Base-by-base conservation (phyloP, 2,113 vertebrate genomes). In the Chionomys nivalis region DNA sequence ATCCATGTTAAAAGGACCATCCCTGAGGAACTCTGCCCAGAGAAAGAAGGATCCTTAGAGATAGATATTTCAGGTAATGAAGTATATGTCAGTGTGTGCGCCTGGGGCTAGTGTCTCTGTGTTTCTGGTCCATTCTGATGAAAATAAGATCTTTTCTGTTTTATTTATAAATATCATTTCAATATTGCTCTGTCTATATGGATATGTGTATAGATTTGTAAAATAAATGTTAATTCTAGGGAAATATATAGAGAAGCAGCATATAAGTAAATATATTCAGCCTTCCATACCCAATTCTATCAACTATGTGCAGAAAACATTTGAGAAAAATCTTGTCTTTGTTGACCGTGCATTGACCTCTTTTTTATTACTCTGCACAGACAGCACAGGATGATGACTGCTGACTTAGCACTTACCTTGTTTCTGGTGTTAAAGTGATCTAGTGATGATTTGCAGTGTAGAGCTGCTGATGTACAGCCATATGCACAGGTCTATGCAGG, bases 1-100 rank as follows among this genome's bases (percentile, higher is more conserved):
- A 97, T 96, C 97, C 98, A 97, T 96, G 98, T 98, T 61, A 99
- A 98, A 97, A 98, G 96, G 17, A 42, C 77, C 0, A 3, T 81
- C 13, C 89, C 96, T 2, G 92, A 68, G 47, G 55, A 97, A 36
- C 96, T 96, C 39, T 98, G 98, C 98, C 26, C 96, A 87, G 93
- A 98, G 96, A 81, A 95, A 1, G 75, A 97, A 70, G 24, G 81
- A 16, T 58, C 65, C 2, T 83, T 96, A 0, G 58, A 39, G 33
- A 81, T 94, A 63, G 36, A 47, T 28, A 26, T 75, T 47, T 5
- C 97, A 98, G 98, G 98, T 98, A 97, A 81, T 83, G 10, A 2
- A 47, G 4, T 81, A 23, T 66, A 19, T 82, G 8, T 87, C n/a
- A 73, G 16, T 68, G 3, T 33, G 1, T 52, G 5, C 39, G 17